Evolutionary conservation across 2,888 invertebrate species (phyloP).

Genomic region (Cheilosia soror): DNA sequence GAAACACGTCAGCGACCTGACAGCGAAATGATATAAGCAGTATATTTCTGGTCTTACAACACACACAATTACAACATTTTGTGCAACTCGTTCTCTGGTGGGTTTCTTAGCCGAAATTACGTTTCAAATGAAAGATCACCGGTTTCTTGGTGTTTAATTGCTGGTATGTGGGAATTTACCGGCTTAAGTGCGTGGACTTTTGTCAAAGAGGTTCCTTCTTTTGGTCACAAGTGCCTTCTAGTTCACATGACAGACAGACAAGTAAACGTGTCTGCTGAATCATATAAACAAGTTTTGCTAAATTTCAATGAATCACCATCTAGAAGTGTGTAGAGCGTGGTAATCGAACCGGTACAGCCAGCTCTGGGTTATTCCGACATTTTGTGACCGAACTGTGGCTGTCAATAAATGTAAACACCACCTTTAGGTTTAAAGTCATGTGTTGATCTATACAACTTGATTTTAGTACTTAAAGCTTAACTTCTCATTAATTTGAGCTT

Average conservation of each 20-base stretch:
- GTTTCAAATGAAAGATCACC: slow-evolving; percentile 31
- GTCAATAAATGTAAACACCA: not conserved
- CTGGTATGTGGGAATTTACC: not conserved
- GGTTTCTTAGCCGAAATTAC: slow-evolving; percentile 36
- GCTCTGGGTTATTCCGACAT: slow-evolving; percentile 3
- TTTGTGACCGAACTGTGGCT: not conserved
- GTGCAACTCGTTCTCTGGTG: slow-evolving; percentile 38
- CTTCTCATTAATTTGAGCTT: not conserved
- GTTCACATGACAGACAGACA: not conserved
- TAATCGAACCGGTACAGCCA: slow-evolving; percentile 1
- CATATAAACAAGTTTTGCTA: not conserved
- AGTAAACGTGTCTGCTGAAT: not conserved
- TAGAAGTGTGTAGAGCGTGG: not conserved
- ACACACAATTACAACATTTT: slow-evolving; percentile 29
- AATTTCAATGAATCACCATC: slow-evolving; percentile 1
- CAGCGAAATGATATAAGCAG: slow-evolving; percentile 41
- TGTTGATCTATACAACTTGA: not conserved
- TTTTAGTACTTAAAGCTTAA: slow-evolving; percentile 11
- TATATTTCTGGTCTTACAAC: slow-evolving; percentile 29
- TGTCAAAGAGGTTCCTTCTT: not conserved
- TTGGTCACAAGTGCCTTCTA: not conserved
- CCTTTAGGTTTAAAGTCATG: not conserved
- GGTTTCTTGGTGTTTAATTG: slow-evolving; percentile 2
- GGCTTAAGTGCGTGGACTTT: not conserved
- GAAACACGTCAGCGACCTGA: slow-evolving; percentile 65